Conservation (phyloP, 2,888 invertebrate genomes). For the Agrilus mali region DNA sequence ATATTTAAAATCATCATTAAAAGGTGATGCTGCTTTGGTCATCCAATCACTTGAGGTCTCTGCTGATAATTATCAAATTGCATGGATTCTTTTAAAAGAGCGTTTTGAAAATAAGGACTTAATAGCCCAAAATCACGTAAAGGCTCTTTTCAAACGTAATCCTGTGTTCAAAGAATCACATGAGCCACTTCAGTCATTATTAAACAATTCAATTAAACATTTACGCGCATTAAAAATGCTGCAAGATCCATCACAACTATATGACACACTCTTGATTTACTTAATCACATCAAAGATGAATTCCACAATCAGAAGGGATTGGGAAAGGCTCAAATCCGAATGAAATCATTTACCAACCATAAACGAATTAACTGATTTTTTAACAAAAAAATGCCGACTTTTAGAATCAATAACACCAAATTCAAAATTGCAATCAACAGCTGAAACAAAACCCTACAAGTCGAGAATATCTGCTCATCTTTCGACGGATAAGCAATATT, state of each 20-base stretch:
- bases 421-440: too few species aligned
- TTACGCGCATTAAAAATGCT: too few species aligned
- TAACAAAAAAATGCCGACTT: not conserved
- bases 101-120: not conserved
- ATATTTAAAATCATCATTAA: conserved; percentile 1
- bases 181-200: too few species aligned
- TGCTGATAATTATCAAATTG: not conserved
- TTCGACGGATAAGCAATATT: not conserved
- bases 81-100: not conserved
- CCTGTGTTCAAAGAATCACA: not conserved
- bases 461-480: not conserved
- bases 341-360: not conserved
- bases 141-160: not conserved
- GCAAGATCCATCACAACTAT: not conserved
- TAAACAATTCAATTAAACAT: too few species aligned
- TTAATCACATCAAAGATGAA: not conserved
- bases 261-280: not conserved
- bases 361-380: not conserved
- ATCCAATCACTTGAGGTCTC: conserved; percentile 1
- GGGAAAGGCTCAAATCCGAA: not conserved
- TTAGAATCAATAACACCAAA: not conserved
- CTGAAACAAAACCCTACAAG: too few species aligned
- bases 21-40: not conserved
- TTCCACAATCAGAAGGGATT: not conserved
- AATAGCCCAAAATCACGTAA: not conserved